Base-by-base conservation (phyloP, 2,888 invertebrate genomes). In the Mesopsocus fuscifrons region DNA sequence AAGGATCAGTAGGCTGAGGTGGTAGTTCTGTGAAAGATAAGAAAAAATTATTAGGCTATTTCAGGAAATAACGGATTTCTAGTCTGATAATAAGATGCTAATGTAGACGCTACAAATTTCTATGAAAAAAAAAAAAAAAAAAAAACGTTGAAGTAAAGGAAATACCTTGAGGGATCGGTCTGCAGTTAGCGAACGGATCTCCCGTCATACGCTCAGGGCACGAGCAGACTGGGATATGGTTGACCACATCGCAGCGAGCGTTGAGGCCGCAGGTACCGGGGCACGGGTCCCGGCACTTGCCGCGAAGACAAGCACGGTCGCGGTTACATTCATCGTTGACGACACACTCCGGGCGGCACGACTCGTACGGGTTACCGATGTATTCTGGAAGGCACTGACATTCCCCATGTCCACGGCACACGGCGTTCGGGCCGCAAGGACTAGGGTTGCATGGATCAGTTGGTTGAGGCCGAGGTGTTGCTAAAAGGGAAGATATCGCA, bases 321-420 rank as follows among this genome's bases (percentile, higher is more conserved):
- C 64, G 52, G 1, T 70, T 54, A 57, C 81, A 82, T 49, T 81
- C 81, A 42, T 69, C 71, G 55, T 76, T 82, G 17, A 73, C 65
- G 17, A 78, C 65, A 56, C 82, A 83, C 62, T 82, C 81, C 1
- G 81, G 81, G 48, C 75, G 70, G 53, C 81, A 82, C 43, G 55
- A 56, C 30, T 54, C 52, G 15, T 57, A 56, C 5, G 60, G 59
- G 46, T 53, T 55, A 20, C 60, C 60, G n/a, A 56, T 48, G 49
- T 54, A 59, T 16, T 54, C 55, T 23, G 53, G 49, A 23, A 53
- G 50, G 48, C 61, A 62, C 21, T 56, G 54, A 48, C 61, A 62
- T 3, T 54, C 51, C 3, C 57, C 56, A 2, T 52, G 49, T 18
- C 53, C 55, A 15, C 44, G 46, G 45, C 79, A 80, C 54, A 68